Evolutionary conservation across 2,888 invertebrate species (phyloP).

Genomic region (Agrochola litura): DNA sequence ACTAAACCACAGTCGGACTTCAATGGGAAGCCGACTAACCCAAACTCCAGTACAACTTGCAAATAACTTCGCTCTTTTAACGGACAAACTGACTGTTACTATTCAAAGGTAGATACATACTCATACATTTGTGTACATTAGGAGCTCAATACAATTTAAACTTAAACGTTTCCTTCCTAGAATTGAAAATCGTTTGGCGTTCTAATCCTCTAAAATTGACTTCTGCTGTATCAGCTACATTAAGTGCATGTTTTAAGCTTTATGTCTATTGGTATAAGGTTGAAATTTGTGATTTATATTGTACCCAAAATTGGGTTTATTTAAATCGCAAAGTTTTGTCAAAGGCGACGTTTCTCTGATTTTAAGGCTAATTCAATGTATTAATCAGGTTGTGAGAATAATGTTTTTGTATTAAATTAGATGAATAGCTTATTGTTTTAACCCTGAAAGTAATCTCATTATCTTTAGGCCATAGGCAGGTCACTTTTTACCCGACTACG

Average conservation of each 20-base stretch:
- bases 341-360: conserved; percentile 8
- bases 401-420: conserved; percentile 13
- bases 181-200: conserved; percentile 12
- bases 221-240: background rate
- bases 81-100: conserved; percentile 15
- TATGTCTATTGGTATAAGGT: conserved; percentile 8
- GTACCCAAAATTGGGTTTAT: conserved; percentile 4
- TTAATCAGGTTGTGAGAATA: conserved; percentile 9
- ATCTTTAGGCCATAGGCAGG: background rate
- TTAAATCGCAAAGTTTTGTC: conserved; percentile 21
- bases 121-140: background rate
- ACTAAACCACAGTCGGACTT: conserved; percentile 13
- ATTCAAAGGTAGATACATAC: conserved; percentile 1
- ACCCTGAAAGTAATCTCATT: background rate
- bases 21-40: conserved; percentile 27
- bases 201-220: conserved; percentile 7
- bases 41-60: conserved; percentile 19
- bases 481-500: background rate
- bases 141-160: conserved; percentile 1
- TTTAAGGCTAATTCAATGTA: conserved; percentile 34
- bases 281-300: conserved; percentile 19
- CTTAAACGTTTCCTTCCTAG: background rate
- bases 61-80: conserved; percentile 37
- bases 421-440: background rate
- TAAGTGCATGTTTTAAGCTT: background rate